phyloP scores from a whole-genome alignment of 2,888 invertebrate genomes.

The Parnassius orleans region DNA sequence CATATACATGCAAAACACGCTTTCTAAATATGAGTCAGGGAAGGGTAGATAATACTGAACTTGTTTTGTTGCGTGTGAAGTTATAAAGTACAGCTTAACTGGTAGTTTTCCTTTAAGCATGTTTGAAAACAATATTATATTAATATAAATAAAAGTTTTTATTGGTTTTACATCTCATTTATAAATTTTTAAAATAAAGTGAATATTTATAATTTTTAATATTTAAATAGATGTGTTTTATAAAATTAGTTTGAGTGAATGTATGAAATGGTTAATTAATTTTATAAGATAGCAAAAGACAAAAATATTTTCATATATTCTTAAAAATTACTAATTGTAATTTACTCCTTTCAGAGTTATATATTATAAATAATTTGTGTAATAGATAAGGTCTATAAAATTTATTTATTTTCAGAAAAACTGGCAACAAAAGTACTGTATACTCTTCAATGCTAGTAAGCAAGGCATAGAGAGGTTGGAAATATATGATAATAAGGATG shows the following conservation, averaged over 20 bases:
- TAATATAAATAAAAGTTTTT: background rate
- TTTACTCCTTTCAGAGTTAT: too few species aligned
- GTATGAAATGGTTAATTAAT: too few species aligned
- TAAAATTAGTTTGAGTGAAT: too few species aligned
- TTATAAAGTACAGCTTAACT: slow-evolving; percentile 8
- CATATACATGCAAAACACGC: slow-evolving; percentile 14
- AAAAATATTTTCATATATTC: slow-evolving; percentile 19
- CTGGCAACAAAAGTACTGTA: slow-evolving; percentile 89
- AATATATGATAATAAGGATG: slow-evolving; percentile 91
- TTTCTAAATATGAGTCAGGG: slow-evolving; percentile 29
- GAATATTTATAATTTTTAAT: too few species aligned
- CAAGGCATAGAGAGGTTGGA: slow-evolving; percentile 92
- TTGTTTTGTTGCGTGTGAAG: slow-evolving; percentile 22
- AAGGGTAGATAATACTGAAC: slow-evolving; percentile 24
- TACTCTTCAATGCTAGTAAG: slow-evolving; percentile 90
- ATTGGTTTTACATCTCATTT: background rate
- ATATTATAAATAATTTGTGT: too few species aligned
- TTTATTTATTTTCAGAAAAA: slow-evolving; percentile 84
- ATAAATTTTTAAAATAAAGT: too few species aligned
- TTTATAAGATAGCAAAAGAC: too few species aligned
- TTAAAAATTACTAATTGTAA: too few species aligned
- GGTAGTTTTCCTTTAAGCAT: slow-evolving; percentile 16
- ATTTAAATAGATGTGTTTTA: too few species aligned
- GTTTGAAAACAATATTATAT: slow-evolving; percentile 9
- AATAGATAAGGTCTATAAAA: background rate